Evolutionary conservation across 2,888 invertebrate genomes (phyloP).

Genomic region (Troilus luridus): DNA sequence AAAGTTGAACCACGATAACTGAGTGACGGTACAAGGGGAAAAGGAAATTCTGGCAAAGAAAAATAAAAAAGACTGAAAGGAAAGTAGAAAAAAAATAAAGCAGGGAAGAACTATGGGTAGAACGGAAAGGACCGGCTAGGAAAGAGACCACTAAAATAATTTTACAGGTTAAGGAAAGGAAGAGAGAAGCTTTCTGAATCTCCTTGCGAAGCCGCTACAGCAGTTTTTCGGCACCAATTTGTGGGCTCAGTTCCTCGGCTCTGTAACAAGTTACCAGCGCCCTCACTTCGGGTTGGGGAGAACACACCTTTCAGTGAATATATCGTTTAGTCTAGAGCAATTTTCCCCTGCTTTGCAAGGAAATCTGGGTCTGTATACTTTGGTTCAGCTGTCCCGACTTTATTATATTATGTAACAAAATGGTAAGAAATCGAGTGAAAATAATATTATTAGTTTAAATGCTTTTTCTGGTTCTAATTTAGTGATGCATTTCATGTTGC

Average conservation of each 20-base stretch:
- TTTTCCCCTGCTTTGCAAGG: not conserved
- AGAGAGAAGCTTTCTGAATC: conserved; percentile 10
- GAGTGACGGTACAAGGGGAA: not conserved
- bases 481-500: too few relatives aligned
- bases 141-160: conserved; percentile 16
- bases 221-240: conserved; percentile 30
- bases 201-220: conserved; percentile 30
- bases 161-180: conserved; percentile 7
- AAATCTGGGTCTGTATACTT: not conserved
- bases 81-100: not conserved
- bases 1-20: not conserved
- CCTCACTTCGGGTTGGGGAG: not conserved
- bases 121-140: not conserved
- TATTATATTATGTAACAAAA: too few relatives aligned
- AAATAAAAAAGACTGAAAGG: conserved; percentile 4
- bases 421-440: too few relatives aligned
- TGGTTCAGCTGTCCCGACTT: not conserved
- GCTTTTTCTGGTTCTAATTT: too few relatives aligned
- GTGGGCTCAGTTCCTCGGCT: not conserved
- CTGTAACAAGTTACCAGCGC: not conserved
- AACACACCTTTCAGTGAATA: conserved; percentile 17
- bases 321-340: not conserved
- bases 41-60: not conserved
- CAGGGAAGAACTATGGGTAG: not conserved
- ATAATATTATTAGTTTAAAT: too few relatives aligned